A percentile compares a stretch with the other conserved stretches of the same genome.
Conservation (phyloP, 2,888 invertebrate species). For the Acrobasis repandana region DNA sequence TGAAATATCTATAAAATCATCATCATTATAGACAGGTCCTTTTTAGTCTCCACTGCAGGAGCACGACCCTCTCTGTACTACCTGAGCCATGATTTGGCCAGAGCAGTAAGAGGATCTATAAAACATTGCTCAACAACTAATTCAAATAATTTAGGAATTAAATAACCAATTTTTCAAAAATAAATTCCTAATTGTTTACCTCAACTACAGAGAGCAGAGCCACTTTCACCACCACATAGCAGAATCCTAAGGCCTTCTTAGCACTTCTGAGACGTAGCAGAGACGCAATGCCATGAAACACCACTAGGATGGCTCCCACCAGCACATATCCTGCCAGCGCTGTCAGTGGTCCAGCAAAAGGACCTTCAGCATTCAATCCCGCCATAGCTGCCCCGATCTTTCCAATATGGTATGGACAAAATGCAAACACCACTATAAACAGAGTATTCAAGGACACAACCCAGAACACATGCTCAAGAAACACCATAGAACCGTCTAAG, state of each 20-base stretch:
- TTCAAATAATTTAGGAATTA: no score
- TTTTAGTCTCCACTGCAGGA: no score
- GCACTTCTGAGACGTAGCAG: constrained; percentile 90
- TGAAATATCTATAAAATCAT: no score
- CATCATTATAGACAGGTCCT: no score
- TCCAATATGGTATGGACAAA: constrained; percentile 98
- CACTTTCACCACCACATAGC: constrained; percentile 95
- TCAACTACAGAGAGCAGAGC: constrained; percentile 97
- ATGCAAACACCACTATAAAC: constrained; percentile 98
- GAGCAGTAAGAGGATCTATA: no score
- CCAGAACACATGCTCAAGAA: constrained; percentile 99
- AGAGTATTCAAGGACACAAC: constrained; percentile 98
- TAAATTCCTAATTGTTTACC: constrained; percentile 74
- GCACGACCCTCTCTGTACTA: no score
- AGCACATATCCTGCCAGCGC: constrained; percentile 97
- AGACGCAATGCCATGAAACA: constrained; percentile 92
- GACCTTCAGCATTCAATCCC: constrained; percentile 83
- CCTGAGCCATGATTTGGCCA: no score
- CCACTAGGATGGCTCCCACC: constrained; percentile 91
- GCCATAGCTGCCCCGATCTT: constrained; percentile 89
- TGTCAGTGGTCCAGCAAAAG: constrained; percentile 96
- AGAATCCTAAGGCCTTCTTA: constrained; percentile 93
- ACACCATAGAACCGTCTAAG: constrained; percentile 97
- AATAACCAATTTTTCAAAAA: constrained; percentile 2
- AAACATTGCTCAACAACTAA: no score